Evolutionary conservation across 1,140 invertebrate genomes (phyloP), one percentile per base, ranked within the genome.

Genomic region (Drosophila ercepeae): DNA sequence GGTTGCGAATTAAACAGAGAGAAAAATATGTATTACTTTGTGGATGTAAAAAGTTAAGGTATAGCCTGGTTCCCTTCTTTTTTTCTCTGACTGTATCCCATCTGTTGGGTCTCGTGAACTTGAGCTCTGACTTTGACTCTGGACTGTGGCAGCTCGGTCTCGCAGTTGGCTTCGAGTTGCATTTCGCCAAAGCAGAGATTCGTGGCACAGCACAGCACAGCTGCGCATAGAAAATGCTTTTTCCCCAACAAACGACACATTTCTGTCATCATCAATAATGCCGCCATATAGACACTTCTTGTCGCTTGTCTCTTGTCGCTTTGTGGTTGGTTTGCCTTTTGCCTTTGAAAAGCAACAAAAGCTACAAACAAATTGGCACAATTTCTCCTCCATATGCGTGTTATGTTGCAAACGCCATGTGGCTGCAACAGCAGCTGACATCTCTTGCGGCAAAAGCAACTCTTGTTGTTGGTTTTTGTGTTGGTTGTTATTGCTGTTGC

Each of bases 231-330:
- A 82, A 70, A 75, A 76, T 75, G 61, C 48, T 53, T 73, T 74
- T 75, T 75, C 60, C 65, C 60, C 65, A 46, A 58, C 59, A 53
- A 53, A 78, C 67, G 81, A 88, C 81, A 88, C 82, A 81, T 86
- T 86, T 88, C 82, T 86, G 82, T 88, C 81, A 86, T 77, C 81
- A 86, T 84, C 81, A 84, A 84, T 84, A 84, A 84, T 86, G 82
- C 82, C 81, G 81, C 77, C 82, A 73, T 78, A 63, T 67, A 69
- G 72, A 58, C 67, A 69, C 64, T 82, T 74, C 63, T 71, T 54
- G 61, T 44, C 55, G 49, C 52, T 54, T 78, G 42, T 27, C 65
- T 39, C 32, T 46, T 59, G n/a, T 32, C 44, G 21, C 54, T 70
- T 71, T 71, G 65, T 51, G 54, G 67, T 46, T 4, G 11, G 11